These are phyloP conservation scores for Epizoanthus ramosus DNA, from an alignment of 92 coral and sea anemone species.

Conservation along the genomic window DNA sequence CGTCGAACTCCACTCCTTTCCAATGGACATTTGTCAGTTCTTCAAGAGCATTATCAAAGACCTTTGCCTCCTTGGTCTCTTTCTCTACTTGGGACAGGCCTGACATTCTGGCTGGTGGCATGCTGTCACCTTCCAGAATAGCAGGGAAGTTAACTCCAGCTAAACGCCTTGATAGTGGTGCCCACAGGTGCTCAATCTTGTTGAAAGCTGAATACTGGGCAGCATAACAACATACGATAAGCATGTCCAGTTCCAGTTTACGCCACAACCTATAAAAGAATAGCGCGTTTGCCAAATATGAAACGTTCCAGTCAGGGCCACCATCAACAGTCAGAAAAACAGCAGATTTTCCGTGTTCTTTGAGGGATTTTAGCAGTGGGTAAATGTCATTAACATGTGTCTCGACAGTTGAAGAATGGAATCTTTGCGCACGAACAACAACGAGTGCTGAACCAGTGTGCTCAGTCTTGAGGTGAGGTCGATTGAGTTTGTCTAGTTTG, in stretches of 20 bases:
- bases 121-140: slow-evolving; percentile 6
- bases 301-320: no score
- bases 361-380: no score
- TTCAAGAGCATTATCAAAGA: slow-evolving; percentile 27
- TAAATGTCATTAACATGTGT: slow-evolving; percentile 15
- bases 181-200: no score
- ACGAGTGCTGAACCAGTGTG: slow-evolving; percentile 9
- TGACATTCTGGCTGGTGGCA: not conserved
- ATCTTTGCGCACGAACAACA: not conserved
- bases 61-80: slow-evolving; percentile 24
- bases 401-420: slow-evolving; percentile 7
- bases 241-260: no score
- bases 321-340: no score
- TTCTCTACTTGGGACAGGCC: not conserved
- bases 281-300: no score
- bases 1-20: slow-evolving; percentile 42
- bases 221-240: no score
- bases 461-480: slow-evolving; percentile 22
- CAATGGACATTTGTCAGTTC: slow-evolving; percentile 37
- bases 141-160: no score
- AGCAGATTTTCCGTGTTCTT: no score
- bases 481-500: slow-evolving; percentile 12
- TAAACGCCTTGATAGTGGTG: no score
- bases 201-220: no score
- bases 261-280: no score